These are phyloP conservation scores for Branchellion lobata DNA, from an alignment of 2,888 invertebrate genomes.

Conservation along the genomic window DNA sequence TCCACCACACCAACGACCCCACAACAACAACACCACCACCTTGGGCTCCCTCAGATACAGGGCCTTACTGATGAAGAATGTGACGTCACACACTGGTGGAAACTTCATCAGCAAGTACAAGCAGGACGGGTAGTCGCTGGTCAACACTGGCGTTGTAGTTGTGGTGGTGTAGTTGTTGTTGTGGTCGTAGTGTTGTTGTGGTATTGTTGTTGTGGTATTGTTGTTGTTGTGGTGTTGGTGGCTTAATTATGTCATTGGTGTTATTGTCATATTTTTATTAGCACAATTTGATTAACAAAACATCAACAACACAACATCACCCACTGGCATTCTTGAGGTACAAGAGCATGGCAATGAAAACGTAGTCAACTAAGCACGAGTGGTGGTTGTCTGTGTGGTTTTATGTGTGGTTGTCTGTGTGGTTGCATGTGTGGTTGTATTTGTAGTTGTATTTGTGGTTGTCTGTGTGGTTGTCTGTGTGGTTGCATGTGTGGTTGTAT, in stretches of 20 bases:
- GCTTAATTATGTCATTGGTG: too few relatives aligned
- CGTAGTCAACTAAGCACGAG: constrained; percentile 68
- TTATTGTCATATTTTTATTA: too few relatives aligned
- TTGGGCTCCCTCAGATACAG: constrained; percentile 65
- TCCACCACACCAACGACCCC: too few relatives aligned
- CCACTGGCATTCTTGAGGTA: constrained; percentile 72
- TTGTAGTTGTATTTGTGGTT: too few relatives aligned
- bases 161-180: neutral
- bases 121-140: constrained; percentile 70
- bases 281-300: too few relatives aligned
- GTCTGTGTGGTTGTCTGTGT: too few relatives aligned
- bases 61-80: constrained; percentile 69
- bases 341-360: constrained; percentile 77
- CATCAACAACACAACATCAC: constrained; percentile 57
- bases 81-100: constrained; percentile 70
- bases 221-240: neutral
- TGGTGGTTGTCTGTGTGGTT: neutral
- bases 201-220: neutral
- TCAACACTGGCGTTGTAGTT: constrained; percentile 65
- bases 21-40: constrained; percentile 53
- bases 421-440: too few relatives aligned
- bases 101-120: constrained; percentile 72
- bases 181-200: neutral
- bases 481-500: too few relatives aligned
- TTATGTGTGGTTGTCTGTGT: neutral